These are phyloP conservation scores for Channa striata DNA, from an alignment of 2,797 vertebrate genomes.

Conservation along the genomic window DNA sequence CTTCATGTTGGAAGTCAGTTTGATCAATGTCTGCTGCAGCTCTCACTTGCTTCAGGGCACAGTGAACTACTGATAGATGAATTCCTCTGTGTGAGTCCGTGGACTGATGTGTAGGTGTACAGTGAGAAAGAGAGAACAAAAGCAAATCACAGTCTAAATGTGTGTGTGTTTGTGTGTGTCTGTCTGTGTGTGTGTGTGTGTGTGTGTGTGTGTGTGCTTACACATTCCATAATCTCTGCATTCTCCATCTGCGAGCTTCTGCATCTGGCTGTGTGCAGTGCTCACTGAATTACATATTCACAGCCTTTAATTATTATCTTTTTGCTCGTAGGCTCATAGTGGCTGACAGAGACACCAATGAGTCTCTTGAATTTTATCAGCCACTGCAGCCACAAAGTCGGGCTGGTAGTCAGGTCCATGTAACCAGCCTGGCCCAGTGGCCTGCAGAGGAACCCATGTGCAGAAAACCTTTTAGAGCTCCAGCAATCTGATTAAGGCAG, in stretches of 20 bases:
- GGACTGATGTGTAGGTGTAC: slow-evolving; percentile 81
- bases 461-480: slow-evolving; percentile 80
- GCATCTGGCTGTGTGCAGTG: slow-evolving; percentile 40
- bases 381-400: slow-evolving; percentile 53
- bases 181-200: slow-evolving; percentile 34
- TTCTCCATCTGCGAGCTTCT: slow-evolving; percentile 46
- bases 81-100: slow-evolving; percentile 79
- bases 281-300: slow-evolving; percentile 71
- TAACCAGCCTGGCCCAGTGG: slow-evolving; percentile 59
- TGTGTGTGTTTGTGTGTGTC: slow-evolving; percentile 45
- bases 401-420: slow-evolving; percentile 67
- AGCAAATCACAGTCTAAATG: slow-evolving; percentile 63
- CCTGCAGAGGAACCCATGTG: slow-evolving; percentile 71
- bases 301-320: slow-evolving; percentile 74
- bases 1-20: slow-evolving; percentile 87
- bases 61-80: slow-evolving; percentile 84
- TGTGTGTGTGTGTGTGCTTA: slow-evolving; percentile 20
- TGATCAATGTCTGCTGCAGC: slow-evolving; percentile 88
- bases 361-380: slow-evolving; percentile 71
- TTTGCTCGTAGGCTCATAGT: slow-evolving; percentile 65
- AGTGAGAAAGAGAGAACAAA: slow-evolving; percentile 67
- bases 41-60: slow-evolving; percentile 83
- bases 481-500: slow-evolving; percentile 79
- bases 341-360: slow-evolving; percentile 75
- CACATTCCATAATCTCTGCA: slow-evolving; percentile 45